Evolutionary conservation across 2,797 vertebrate species (phyloP).

Genomic region (Alfaro cultratus): DNA sequence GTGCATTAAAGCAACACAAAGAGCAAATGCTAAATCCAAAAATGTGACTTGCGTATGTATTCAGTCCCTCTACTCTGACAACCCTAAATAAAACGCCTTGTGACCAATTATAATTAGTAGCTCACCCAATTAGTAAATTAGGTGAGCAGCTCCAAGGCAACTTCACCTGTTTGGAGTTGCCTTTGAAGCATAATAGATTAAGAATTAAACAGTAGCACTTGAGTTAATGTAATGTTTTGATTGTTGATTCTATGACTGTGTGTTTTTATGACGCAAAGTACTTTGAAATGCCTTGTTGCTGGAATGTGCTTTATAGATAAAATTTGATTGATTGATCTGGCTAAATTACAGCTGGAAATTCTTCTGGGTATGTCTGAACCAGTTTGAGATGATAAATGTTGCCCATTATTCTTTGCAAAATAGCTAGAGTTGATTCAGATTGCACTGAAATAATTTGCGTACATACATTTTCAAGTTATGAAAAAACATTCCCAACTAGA

Average conservation of each 20-base stretch:
- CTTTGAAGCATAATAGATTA: too few relatives aligned
- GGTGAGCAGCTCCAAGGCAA: too few relatives aligned
- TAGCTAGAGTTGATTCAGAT: not conserved
- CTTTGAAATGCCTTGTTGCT: too few relatives aligned
- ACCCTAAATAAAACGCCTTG: not conserved
- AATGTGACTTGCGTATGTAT: not conserved
- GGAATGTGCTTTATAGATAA: not conserved
- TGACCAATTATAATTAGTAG: not conserved
- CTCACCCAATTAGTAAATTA: not conserved
- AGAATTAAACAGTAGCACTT: too few relatives aligned
- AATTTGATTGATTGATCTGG: not conserved
- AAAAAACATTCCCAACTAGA: not conserved
- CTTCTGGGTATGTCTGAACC: not conserved
- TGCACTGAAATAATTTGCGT: not conserved
- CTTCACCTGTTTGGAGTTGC: too few relatives aligned
- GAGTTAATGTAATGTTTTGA: too few relatives aligned
- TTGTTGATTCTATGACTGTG: too few relatives aligned
- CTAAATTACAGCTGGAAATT: not conserved
- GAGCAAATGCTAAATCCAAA: not conserved
- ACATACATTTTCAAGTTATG: not conserved
- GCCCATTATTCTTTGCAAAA: not conserved
- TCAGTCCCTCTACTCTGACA: not conserved
- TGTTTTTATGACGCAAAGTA: too few relatives aligned
- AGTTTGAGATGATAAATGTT: not conserved
- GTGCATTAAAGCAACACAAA: not conserved